Evolutionary conservation across 2,113 vertebrate genomes (phyloP).

Genomic region (Crotalus viridis): DNA sequence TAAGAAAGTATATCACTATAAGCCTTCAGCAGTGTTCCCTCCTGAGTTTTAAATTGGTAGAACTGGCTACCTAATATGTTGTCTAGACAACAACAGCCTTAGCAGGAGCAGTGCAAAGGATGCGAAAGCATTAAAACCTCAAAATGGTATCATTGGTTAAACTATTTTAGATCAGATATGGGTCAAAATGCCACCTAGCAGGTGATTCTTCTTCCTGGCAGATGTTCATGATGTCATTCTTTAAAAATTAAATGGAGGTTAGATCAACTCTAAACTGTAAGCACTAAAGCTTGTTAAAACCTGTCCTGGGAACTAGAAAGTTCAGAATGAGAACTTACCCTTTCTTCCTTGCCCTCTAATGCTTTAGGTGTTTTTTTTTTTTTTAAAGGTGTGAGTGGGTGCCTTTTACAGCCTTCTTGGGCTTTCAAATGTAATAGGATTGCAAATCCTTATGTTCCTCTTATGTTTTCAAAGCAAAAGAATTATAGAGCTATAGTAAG

Average conservation of each 20-base stretch:
- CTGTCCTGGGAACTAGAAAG: constrained; percentile 63
- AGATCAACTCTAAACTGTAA: constrained; percentile 49
- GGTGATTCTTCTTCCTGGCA: constrained; percentile 32
- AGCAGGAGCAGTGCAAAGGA: background rate
- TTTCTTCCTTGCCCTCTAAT: constrained; percentile 55
- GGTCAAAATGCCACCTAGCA: background rate
- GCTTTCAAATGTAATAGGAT: constrained; percentile 22
- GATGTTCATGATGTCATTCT: background rate
- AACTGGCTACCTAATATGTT: background rate
- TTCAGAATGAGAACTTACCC: constrained; percentile 59
- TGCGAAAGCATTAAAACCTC: background rate
- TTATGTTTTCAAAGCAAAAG: constrained; percentile 52
- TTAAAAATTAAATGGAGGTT: constrained; percentile 24
- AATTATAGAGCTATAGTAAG: constrained; percentile 33
- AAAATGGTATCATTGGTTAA: background rate
- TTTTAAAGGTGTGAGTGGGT: constrained; percentile 46
- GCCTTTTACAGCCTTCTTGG: constrained; percentile 38
- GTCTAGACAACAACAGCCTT: background rate
- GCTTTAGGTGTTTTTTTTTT: background rate
- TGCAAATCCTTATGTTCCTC: constrained; percentile 42
- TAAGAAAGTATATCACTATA: background rate
- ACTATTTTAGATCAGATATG: accelerated
- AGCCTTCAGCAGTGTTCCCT: background rate
- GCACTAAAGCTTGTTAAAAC: constrained; percentile 41
- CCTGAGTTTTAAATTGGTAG: background rate